These are phyloP conservation scores for Hydrozoanthus tunicans DNA, from an alignment of 64 coral and sea anemone species.

Conservation along the genomic window DNA sequence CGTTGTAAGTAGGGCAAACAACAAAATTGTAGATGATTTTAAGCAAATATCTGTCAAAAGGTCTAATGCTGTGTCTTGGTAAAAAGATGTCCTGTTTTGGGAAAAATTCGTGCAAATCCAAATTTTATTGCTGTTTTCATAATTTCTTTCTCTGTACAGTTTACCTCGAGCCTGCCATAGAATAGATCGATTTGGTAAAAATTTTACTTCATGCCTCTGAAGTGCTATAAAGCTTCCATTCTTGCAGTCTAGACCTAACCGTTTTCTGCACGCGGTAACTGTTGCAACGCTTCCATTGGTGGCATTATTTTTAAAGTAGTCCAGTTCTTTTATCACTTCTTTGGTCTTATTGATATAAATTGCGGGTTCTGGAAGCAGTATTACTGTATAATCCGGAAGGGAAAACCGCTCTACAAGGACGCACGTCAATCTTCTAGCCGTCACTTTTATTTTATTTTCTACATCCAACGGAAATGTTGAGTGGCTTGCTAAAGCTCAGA, in stretches of 20 bases:
- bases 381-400: not conserved
- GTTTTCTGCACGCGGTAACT: conserved; percentile 21
- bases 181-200: not conserved
- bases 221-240: not conserved
- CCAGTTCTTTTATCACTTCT: conserved; percentile 3
- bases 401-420: not conserved
- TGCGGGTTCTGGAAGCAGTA: not conserved
- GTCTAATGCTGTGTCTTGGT: too few species aligned
- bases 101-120: conserved; percentile 51
- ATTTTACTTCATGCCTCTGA: not conserved
- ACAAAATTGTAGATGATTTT: too few species aligned
- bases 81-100: not conserved
- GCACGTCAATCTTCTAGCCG: conserved; percentile 7
- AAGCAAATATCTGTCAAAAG: too few species aligned
- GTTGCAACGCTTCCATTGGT: not conserved
- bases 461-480: not conserved
- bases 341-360: conserved; percentile 9
- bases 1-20: conserved; percentile 5
- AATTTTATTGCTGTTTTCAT: conserved; percentile 8
- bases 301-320: not conserved
- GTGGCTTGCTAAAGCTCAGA: conserved; percentile 3
- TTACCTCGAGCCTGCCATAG: not conserved
- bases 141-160: not conserved
- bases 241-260: conserved; percentile 18
- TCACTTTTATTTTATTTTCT: not conserved